Evolutionary conservation across 2,797 vertebrate genomes (phyloP).

Genomic region (Pipistrellus nathusii): DNA sequence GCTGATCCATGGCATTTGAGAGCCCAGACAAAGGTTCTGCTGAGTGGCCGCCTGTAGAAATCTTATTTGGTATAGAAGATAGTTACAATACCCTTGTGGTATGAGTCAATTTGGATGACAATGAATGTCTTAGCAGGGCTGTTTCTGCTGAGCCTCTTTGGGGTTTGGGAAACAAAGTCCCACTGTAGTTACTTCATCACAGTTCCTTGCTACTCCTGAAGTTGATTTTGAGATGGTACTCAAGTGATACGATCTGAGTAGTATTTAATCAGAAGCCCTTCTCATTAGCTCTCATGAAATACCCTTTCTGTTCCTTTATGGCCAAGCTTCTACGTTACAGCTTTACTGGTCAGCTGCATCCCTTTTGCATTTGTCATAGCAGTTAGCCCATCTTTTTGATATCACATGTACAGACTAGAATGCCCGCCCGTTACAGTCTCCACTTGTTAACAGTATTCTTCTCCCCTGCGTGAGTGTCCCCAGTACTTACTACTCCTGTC

Average conservation of each 20-base stretch:
- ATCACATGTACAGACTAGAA: neutral
- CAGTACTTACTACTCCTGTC: neutral
- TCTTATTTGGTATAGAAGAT: neutral
- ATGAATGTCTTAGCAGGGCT: neutral
- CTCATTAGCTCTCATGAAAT: neutral
- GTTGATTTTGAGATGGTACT: neutral
- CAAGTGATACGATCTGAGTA: neutral
- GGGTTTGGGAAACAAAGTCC: neutral
- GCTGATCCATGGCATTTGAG: neutral
- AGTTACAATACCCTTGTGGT: neutral
- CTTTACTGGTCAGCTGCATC: neutral
- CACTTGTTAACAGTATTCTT: neutral
- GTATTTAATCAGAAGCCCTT: neutral
- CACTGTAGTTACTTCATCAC: neutral
- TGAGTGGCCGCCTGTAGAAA: neutral
- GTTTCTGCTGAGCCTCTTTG: neutral
- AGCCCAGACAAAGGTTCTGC: neutral
- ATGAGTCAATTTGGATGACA: neutral
- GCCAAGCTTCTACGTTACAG: neutral
- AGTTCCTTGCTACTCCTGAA: neutral
- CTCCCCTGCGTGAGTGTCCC: neutral
- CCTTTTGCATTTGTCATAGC: neutral
- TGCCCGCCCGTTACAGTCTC: neutral
- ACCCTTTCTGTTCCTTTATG: neutral
- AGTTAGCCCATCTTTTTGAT: neutral